Base-by-base conservation (phyloP, 2,888 invertebrate species). In the Cerastis rubricosa region DNA sequence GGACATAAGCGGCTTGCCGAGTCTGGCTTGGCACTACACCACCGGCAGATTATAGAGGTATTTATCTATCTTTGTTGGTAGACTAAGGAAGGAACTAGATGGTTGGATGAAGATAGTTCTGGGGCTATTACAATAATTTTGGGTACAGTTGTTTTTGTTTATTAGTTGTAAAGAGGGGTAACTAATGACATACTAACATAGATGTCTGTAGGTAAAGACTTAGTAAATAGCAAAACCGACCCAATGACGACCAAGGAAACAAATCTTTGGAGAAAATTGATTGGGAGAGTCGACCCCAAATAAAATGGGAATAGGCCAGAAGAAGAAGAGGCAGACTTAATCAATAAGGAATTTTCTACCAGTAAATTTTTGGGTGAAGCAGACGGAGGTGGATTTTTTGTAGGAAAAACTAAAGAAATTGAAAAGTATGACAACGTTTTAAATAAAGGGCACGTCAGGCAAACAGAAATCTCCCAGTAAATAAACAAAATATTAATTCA, bases 1-100 rank as follows among this genome's bases (percentile, higher is more conserved):
- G 85, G 88, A 90, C 90, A 89, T 92, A 94, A 95, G 93, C 93
- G 89, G 92, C 92, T 94, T 93, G 91, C 88, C 90, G 89, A 89
- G 61, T 66, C 59, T 43, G 67, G 57, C 64, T 80, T 75, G 71
- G 70, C 67, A 64, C 59, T 51, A 35, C 61, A 71, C 63, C 25
- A 74, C 29, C n/a, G 45, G 54, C 35, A 63, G 67, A 57, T 40
- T 59, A 47, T 65, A 19, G 68, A 65, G 43, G 43, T 65, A 14
- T 47, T 2, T 59, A 49, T 17, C 22, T 64, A 14, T 14, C 63
- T 64, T n/a, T 40, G 43, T 43, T 3, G 45, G n/a, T 65, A 75
- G 67, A 61, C 72, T 69, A 12, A n/a, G 2, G 51, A 67, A 71
- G 12, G 1, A 17, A 54, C 17, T 65, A 57, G 54, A 66, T 12